A percentile compares a stretch with the other conserved stretches of the same genome.
These are phyloP conservation scores for Lacerta agilis DNA, from an alignment of 2,797 vertebrate species.

Conservation along the genomic window DNA sequence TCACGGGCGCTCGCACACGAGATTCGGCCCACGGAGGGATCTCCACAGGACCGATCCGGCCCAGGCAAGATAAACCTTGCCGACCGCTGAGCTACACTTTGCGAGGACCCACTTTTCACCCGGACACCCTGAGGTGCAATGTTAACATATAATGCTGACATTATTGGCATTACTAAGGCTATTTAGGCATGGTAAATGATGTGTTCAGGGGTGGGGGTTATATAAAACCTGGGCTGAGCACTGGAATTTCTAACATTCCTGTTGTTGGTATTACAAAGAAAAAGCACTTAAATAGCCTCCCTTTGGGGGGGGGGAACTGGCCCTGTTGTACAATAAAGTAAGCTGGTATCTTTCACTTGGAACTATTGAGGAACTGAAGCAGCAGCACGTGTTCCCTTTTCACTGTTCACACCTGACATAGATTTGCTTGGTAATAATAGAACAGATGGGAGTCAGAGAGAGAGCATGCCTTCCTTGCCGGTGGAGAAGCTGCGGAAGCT, in stretches of 20 bases:
- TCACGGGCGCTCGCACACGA: fast-evolving
- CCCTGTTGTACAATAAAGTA: neutral
- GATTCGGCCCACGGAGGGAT: too few species aligned
- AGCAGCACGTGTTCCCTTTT: neutral
- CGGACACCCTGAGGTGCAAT: neutral
- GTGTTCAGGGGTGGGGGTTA: neutral
- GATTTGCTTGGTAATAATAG: conserved; percentile 15
- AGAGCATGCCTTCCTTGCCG: neutral
- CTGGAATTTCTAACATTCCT: neutral
- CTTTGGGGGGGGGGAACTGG: too few species aligned
- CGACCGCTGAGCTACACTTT: neutral
- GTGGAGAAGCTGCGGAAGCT: neutral
- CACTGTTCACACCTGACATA: neutral
- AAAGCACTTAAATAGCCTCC: neutral
- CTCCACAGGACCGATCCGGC: too few species aligned
- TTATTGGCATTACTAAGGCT: neutral
- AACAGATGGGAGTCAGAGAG: neutral
- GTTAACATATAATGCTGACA: neutral
- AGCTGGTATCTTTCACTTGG: neutral
- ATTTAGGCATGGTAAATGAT: neutral
- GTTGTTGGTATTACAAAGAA: neutral
- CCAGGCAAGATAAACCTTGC: too few species aligned
- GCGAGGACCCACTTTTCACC: neutral
- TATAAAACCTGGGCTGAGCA: neutral
- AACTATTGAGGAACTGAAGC: neutral